phyloP scores from a whole-genome alignment of 1,140 invertebrate genomes.

The Drosophila asahinai region DNA sequence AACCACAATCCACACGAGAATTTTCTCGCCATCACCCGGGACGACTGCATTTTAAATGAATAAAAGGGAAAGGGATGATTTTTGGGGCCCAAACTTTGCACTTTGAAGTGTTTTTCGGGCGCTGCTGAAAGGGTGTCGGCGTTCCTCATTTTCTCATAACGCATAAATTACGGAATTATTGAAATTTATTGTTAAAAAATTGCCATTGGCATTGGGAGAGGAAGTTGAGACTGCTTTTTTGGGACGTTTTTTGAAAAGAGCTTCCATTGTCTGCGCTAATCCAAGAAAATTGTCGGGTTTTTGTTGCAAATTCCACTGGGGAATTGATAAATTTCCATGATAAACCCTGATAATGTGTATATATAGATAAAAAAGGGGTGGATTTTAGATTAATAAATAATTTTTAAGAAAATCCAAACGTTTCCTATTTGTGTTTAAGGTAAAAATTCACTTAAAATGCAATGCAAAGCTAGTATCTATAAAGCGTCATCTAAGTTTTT shows the following conservation, averaged over 20 bases:
- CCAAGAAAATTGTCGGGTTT: neutral
- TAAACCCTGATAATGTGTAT: neutral
- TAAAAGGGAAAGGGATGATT: constrained; percentile 36
- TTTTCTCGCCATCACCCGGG: constrained; percentile 43
- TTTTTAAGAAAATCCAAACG: neutral
- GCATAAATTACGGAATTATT: constrained; percentile 82
- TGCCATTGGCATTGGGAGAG: constrained; percentile 12
- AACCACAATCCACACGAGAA: constrained; percentile 67
- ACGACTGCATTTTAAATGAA: constrained; percentile 28
- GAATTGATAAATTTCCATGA: constrained; percentile 17
- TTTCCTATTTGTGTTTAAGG: too few relatives aligned
- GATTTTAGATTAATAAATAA: neutral
- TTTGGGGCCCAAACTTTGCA: constrained; percentile 36
- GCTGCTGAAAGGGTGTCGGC: constrained; percentile 40
- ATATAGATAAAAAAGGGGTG: neutral
- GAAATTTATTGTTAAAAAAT: constrained; percentile 72
- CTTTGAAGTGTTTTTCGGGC: constrained; percentile 63
- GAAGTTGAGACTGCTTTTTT: constrained; percentile 4
- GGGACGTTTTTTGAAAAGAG: neutral
- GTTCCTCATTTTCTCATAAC: constrained; percentile 25
- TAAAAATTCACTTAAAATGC: neutral
- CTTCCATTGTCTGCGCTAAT: constrained; percentile 28
- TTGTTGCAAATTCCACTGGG: neutral
- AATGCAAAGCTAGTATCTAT: too few relatives aligned
- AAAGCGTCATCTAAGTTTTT: too few relatives aligned